These are phyloP conservation scores for Anolis apletophallus DNA, from an alignment of 2,797 vertebrate species.

Conservation along the genomic window DNA sequence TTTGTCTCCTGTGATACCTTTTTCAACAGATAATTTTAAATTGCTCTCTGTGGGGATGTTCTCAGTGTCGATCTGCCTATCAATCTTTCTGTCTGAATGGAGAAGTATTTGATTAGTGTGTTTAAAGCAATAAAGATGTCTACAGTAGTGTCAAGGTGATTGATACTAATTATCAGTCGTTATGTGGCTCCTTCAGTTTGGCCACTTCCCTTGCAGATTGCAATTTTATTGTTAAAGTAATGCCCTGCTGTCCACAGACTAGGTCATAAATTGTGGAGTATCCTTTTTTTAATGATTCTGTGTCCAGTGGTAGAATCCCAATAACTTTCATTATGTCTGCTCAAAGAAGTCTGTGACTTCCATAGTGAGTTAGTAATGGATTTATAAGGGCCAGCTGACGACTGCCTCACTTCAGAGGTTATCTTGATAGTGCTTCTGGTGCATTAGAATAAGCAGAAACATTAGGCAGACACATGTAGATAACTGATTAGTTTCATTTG, in stretches of 20 bases:
- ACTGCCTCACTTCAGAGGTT: conserved; percentile 59
- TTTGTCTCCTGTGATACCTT: conserved; percentile 68
- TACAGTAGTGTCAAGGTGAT: conserved; percentile 78
- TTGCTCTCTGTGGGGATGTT: conserved; percentile 67
- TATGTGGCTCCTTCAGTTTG: conserved; percentile 76
- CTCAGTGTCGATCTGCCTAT: conserved; percentile 71
- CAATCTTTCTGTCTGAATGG: conserved; percentile 74
- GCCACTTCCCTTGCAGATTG: conserved; percentile 75
- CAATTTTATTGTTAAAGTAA: conserved; percentile 83
- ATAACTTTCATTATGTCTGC: conserved; percentile 77
- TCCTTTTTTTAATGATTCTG: conserved; percentile 76
- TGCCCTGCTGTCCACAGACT: conserved; percentile 72
- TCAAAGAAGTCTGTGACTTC: conserved; percentile 74
- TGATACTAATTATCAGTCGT: conserved; percentile 82
- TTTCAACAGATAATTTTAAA: conserved; percentile 72
- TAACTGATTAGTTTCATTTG: conserved; percentile 66
- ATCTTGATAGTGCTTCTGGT: conserved; percentile 50
- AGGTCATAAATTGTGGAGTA: conserved; percentile 77
- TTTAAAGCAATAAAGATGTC: conserved; percentile 84
- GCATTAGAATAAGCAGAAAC: conserved; percentile 50
- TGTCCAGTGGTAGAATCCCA: conserved; percentile 73
- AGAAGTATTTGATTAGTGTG: conserved; percentile 81
- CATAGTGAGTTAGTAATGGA: conserved; percentile 68
- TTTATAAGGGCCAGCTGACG: conserved; percentile 69
- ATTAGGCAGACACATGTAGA: conserved; percentile 35